phyloP scores from a whole-genome alignment of 2,888 invertebrate genomes.

The Philopedon plagiatum region DNA sequence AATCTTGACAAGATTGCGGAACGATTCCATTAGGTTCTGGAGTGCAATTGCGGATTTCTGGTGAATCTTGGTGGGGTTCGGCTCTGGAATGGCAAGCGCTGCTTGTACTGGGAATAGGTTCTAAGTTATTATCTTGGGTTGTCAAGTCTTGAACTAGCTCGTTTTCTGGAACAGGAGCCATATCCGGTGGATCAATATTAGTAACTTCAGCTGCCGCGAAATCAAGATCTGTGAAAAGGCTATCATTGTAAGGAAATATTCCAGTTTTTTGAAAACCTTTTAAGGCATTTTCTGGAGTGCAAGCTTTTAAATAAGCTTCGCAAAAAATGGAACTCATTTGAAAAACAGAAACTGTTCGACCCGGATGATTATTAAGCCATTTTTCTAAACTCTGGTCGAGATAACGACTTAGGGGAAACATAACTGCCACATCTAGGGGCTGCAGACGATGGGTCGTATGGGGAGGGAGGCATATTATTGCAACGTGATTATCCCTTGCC shows the following conservation, averaged over 20 bases:
- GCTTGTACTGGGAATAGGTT: no score
- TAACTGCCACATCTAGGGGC: constrained; percentile 43
- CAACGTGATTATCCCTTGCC: constrained; percentile 25
- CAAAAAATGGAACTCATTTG: constrained; percentile 50
- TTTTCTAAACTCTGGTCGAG: constrained; percentile 32
- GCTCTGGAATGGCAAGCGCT: no score
- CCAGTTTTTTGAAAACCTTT: constrained; percentile 22
- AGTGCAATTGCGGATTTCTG: no score
- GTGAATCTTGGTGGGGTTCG: no score
- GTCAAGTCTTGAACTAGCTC: no score
- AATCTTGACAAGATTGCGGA: no score
- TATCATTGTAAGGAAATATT: constrained; percentile 21
- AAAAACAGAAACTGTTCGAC: constrained; percentile 13
- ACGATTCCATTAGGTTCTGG: no score
- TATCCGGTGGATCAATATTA: no score
- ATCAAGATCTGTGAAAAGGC: constrained; percentile 22
- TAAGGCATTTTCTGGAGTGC: not conserved
- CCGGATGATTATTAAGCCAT: constrained; percentile 54
- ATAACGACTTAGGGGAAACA: constrained; percentile 41
- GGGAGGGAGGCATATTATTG: constrained; percentile 18
- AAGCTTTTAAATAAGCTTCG: constrained; percentile 50
- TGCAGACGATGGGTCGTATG: constrained; percentile 1
- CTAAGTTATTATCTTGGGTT: no score
- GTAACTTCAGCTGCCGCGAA: constrained; percentile 24
- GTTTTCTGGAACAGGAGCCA: no score